Base-by-base conservation (phyloP, 1,140 invertebrate species). In the Eufriesea mexicana region DNA sequence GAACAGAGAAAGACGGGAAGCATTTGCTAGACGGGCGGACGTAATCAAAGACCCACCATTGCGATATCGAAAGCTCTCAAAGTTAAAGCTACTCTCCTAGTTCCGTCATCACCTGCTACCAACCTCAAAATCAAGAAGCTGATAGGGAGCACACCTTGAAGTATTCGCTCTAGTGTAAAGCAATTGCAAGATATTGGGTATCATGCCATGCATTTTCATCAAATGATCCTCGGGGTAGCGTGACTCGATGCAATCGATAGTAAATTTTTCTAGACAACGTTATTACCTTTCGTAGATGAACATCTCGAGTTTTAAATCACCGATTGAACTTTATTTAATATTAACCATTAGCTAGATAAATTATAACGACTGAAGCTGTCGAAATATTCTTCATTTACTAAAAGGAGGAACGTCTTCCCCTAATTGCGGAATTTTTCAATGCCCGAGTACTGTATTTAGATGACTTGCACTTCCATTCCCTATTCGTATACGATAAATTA, bases 21-120 rank as follows among this genome's bases (percentile, higher is more conserved):
- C 75, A 72, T 78, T 73, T 83, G 59, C 54, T 59, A 78, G 84
- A 64, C 73, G 61, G 35, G 25, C 35, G 35, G 35, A 47, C 72
- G 68, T 86, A 84, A 78, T 78, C 84, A 78, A 86, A 84, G 81
- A 77, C 47, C 84, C 62, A 66, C n/a, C 49, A 78, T 70, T 61
- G 80, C 73, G 59, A 74, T 78, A 73, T 79, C 64, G 70, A 85
- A 59, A 54, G 61, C 71, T 51, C 45, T 66, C 82, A 84, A 80
- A 84, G 72, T 76, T 86, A 23, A 47, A 79, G 72, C 66, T 66
- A 62, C 84, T 62, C 75, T 55, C n/a, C 42, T 47, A 66, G 74
- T 55, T 66, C 18, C 57, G 67, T 62, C 73, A 54, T 83, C 73
- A 23, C 45, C 42, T 77, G 42, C 61, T 28, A 16, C 14, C 25